Evolutionary conservation across 1,140 invertebrate species (phyloP).

Genomic region (Pseudoatta argentina): DNA sequence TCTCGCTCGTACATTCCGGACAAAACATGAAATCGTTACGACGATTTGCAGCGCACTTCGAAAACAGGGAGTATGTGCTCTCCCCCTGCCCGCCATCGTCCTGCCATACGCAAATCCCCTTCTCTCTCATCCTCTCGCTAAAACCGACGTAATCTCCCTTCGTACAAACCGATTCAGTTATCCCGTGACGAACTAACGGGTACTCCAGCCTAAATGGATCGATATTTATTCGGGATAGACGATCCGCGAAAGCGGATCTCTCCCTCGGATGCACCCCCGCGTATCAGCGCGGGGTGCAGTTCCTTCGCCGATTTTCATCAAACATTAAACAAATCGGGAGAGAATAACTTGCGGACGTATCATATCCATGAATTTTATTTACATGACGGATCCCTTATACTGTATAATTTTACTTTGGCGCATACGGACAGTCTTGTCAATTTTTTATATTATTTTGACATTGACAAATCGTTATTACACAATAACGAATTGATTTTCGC

Average conservation of each 20-base stretch:
- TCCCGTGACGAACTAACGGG: conserved; percentile 55
- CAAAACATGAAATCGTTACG: conserved; percentile 58
- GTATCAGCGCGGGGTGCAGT: conserved; percentile 32
- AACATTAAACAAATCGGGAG: conserved; percentile 39
- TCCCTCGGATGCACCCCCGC: not conserved
- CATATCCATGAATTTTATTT: not conserved
- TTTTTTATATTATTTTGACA: not conserved
- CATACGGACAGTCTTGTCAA: not conserved
- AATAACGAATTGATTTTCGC: not conserved
- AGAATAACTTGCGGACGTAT: not conserved
- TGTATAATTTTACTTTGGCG: not conserved
- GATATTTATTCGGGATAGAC: conserved; percentile 57
- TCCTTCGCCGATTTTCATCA: not conserved
- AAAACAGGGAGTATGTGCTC: conserved; percentile 12
- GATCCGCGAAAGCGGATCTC: conserved; percentile 55
- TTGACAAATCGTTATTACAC: not conserved
- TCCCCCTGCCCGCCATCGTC: not conserved
- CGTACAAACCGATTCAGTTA: conserved; percentile 59
- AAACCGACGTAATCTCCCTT: conserved; percentile 47
- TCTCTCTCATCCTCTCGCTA: not conserved
- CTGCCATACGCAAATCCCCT: conserved; percentile 25
- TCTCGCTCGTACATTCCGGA: conserved; percentile 46
- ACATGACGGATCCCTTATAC: not conserved
- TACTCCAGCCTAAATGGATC: conserved; percentile 48
- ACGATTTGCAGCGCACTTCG: conserved; percentile 45